These are phyloP conservation scores for Tribolium madens DNA, from an alignment of 1,140 invertebrate species.

Conservation along the genomic window DNA sequence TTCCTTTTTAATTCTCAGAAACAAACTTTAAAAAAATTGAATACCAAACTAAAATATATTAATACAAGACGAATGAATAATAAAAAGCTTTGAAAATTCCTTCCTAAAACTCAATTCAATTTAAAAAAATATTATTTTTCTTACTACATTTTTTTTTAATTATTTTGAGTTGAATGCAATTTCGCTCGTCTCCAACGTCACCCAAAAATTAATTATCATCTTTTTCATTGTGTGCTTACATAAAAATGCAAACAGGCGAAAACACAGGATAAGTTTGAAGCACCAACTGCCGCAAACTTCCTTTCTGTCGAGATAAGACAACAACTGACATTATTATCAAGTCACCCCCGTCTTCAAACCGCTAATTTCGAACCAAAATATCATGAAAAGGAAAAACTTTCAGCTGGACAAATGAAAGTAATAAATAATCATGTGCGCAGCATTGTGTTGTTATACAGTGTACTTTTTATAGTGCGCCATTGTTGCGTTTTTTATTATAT, in stretches of 20 bases:
- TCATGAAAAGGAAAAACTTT: neutral
- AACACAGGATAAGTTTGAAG: constrained; percentile 20
- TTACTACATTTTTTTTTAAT: no score
- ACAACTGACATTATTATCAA: constrained; percentile 32
- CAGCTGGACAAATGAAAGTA: constrained; percentile 18
- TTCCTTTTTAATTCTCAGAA: no score
- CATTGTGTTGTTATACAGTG: constrained; percentile 38
- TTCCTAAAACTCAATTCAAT: no score
- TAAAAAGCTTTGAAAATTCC: no score
- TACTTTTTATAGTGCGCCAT: constrained; percentile 41
- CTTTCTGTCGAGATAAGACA: constrained; percentile 16
- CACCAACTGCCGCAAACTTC: constrained; percentile 33
- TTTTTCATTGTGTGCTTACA: neutral
- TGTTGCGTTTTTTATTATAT: constrained; percentile 51
- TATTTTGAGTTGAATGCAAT: no score
- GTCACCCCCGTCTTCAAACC: constrained; percentile 9
- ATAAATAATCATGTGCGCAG: constrained; percentile 19
- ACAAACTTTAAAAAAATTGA: no score
- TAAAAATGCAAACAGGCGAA: constrained; percentile 19
- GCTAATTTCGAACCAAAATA: constrained; percentile 1
- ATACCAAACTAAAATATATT: no score
- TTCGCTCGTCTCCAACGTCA: neutral
- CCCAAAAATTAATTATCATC: neutral
- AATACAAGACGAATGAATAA: no score
- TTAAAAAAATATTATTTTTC: no score